phyloP scores from a whole-genome alignment of 1,140 invertebrate species.

The Diorhabda carinulata region DNA sequence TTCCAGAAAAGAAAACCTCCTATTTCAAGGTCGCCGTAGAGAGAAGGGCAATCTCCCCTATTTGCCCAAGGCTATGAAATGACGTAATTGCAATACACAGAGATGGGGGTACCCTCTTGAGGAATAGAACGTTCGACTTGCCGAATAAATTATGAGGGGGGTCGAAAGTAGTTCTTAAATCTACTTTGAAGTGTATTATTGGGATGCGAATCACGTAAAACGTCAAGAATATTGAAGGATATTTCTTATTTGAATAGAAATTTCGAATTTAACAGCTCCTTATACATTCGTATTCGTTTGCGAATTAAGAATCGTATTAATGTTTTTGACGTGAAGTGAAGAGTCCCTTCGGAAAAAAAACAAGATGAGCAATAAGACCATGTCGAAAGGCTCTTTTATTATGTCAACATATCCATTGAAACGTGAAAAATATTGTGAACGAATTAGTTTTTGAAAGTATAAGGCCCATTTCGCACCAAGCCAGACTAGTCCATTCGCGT shows the following conservation, averaged over 20 bases:
- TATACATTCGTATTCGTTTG: too few species aligned
- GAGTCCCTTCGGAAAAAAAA: too few species aligned
- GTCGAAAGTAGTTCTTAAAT: conserved; percentile 3
- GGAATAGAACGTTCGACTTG: conserved; percentile 13
- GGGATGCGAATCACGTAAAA: conserved; percentile 5
- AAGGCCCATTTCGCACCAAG: too few species aligned
- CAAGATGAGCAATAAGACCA: too few species aligned
- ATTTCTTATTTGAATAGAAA: background rate
- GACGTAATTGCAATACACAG: conserved; percentile 18
- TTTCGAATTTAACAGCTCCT: background rate
- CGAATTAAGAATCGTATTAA: too few species aligned
- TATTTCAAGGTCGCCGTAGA: conserved; percentile 1
- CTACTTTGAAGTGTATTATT: background rate
- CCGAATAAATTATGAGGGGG: conserved; percentile 10
- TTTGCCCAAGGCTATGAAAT: conserved; percentile 19
- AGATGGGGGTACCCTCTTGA: background rate
- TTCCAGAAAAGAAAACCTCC: background rate
- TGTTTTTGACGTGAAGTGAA: too few species aligned
- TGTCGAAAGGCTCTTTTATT: too few species aligned
- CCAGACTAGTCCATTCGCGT: too few species aligned
- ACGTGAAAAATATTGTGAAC: too few species aligned
- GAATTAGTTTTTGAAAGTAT: too few species aligned
- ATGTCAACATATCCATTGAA: too few species aligned
- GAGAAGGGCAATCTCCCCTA: conserved; percentile 14
- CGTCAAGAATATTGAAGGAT: conserved; percentile 7